Base-by-base conservation (phyloP, 2,888 invertebrate genomes). In the Nephrocerus scutellatus region DNA sequence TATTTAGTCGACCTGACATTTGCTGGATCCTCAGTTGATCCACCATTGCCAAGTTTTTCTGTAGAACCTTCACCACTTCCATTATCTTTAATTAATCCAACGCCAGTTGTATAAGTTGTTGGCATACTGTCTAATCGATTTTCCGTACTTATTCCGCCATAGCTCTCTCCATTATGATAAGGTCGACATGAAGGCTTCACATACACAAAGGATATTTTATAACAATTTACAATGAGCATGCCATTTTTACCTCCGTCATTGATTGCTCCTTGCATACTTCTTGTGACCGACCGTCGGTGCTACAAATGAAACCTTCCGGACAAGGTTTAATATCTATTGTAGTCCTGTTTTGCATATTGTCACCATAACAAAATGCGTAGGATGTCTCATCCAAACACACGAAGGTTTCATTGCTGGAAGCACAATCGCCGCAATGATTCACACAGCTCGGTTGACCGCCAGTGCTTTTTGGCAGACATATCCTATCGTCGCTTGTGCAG, bases 311-410 rank as follows among this genome's bases (percentile, higher is more conserved):
- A 2, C 30, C 38, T 15, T 2, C 10, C 2, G 31, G 31, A 31
- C 38, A 38, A 3, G 31, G 20, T n/a, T n/a, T n/a, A n/a, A n/a
- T n/a, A 26, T 19, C 25, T 12, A 38, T 15, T 19, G 31, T 9
- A 15, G 7, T 18, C 12, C 10, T 14, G 6, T 19, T n/a, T 16
- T 15, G 15, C 15, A 5, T 8, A 25, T 9, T 20, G 13, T 20
- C 20, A 23, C 38, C 38, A 12, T 20, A 38, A 21, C 38, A 38
- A 20, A 38, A 24, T 8, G 29, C 20, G 21, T 31, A 38, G n/a
- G 23, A 31, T 6, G 26, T 38, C 15, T 31, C 25, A 26, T 14
- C 28, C 14, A 38, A 7, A 26, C 38, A 38, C 3, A 28, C 31
- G 20, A 38, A 38, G 5, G 19, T 30, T 2, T 20, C 25, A 8